A percentile compares a stretch with the other conserved stretches of the same genome.
Conservation (phyloP, 2,797 vertebrate species). For the Sciurus vulgaris region DNA sequence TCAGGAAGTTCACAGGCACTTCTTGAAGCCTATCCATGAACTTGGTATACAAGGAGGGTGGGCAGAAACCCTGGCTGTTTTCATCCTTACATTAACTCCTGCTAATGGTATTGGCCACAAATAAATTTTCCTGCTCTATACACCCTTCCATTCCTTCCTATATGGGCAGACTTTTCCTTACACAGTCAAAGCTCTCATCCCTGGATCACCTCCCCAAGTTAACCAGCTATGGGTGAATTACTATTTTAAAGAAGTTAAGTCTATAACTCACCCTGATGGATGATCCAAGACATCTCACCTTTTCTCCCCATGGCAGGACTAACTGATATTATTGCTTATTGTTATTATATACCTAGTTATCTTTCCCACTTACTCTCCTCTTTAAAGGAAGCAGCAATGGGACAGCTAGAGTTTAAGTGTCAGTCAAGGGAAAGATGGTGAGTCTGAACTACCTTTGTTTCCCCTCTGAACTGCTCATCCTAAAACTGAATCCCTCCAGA, state of each 20-base stretch:
- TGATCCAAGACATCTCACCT: not conserved
- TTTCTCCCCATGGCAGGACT: not conserved
- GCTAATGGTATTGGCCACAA: not conserved
- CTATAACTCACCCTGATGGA: not conserved
- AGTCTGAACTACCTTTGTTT: not conserved
- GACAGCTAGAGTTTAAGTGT: not conserved
- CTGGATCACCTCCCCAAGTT: not conserved
- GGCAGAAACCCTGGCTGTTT: not conserved
- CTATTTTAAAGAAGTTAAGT: not conserved
- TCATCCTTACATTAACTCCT: not conserved
- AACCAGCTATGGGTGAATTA: not conserved
- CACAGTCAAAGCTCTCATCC: not conserved
- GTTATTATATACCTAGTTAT: not conserved
- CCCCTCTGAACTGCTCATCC: not conserved
- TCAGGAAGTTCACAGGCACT: not conserved
- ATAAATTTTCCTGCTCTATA: not conserved
- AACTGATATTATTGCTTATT: not conserved
- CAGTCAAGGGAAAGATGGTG: not conserved
- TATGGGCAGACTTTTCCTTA: not conserved
- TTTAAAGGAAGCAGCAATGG: not conserved
- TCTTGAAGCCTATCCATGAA: not conserved
- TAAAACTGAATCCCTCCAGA: not conserved
- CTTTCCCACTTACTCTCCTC: constrained; percentile 19
- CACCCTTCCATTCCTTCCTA: not conserved
- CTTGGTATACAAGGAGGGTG: not conserved